Evolutionary conservation across 2,888 invertebrate species (phyloP), one percentile per base, ranked within the genome.

Genomic region (Liopterus haemorrhoidalis): DNA sequence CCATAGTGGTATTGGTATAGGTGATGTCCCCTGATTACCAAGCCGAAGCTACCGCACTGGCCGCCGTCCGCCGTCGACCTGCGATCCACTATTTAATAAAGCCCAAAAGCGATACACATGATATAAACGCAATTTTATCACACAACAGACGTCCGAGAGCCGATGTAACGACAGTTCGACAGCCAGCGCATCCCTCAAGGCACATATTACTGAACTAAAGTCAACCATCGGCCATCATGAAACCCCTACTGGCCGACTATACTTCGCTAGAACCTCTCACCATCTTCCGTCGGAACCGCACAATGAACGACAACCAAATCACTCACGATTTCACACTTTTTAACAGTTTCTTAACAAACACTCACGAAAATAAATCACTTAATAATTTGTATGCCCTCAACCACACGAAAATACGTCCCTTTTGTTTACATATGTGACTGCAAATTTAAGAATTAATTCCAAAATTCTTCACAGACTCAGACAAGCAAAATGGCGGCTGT

Each of bases 401-500:
- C 62, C 64, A 61, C 60, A 57, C 62, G 62, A 64, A 63, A 66
- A 62, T 62, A 62, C 57, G 56, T 57, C 61, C 59, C 64, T 63
- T 63, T 62, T 60, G 62, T 62, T 59, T 58, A 63, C 64, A 63
- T 60, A 59, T 57, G 60, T 63, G 59, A 75, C 76, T 72, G 75
- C 75, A 77, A 76, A 78, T 78, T 76, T 72, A 74, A 74, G 75
- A 76, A 77, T 78, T 78, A 77, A 75, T 77, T 45, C 76, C 76
- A 76, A 79, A 82, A 78, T 79, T 78, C 79, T 75, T 77, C 79
- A 76, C 76, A 79, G 79, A 79, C 79, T 76, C 76, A 76, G 76
- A 79, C 79, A 80, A 80, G 80, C 85, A 89, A 89, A 82, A 89
- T 89, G 89, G 89, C 88, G 85, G 87, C 86, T 85, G 84, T 85